Percentiles rank a stretch among this genome's conserved stretches.
These are phyloP conservation scores for Brachypteracias leptosomus DNA, from an alignment of 2,113 vertebrate genomes.

Conservation along the genomic window DNA sequence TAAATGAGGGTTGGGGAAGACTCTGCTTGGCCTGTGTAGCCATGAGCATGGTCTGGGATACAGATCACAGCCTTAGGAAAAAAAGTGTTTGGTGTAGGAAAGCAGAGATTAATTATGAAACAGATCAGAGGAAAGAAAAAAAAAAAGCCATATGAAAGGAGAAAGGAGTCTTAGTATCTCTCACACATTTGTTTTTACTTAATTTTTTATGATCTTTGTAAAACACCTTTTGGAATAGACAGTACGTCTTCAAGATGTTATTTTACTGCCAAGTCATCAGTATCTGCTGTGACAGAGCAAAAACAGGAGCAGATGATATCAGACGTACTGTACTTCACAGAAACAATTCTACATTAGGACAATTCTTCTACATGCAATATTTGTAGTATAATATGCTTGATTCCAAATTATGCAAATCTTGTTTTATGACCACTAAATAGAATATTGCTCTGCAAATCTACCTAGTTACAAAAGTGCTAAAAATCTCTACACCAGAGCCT, in stretches of 20 bases:
- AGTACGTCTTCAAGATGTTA: background rate
- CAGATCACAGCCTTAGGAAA: background rate
- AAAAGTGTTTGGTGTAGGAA: background rate
- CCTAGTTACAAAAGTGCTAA: background rate
- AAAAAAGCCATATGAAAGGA: background rate
- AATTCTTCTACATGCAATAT: background rate
- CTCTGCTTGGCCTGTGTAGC: background rate
- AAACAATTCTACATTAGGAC: background rate
- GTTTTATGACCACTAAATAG: background rate
- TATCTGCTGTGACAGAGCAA: background rate
- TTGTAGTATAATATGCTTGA: background rate
- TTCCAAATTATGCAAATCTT: background rate
- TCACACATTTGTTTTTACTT: background rate
- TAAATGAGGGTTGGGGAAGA: background rate
- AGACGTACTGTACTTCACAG: background rate
- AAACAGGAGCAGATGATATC: background rate
- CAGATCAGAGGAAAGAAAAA: background rate
- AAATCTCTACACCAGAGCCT: background rate
- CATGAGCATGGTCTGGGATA: background rate
- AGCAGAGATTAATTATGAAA: background rate
- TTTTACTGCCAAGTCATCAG: slow-evolving; percentile 3
- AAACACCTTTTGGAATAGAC: background rate
- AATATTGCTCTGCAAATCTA: background rate
- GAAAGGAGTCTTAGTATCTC: background rate
- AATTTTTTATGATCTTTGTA: background rate